Conservation (phyloP, 2,888 invertebrate species). For the Drosophila hamatofila region DNA sequence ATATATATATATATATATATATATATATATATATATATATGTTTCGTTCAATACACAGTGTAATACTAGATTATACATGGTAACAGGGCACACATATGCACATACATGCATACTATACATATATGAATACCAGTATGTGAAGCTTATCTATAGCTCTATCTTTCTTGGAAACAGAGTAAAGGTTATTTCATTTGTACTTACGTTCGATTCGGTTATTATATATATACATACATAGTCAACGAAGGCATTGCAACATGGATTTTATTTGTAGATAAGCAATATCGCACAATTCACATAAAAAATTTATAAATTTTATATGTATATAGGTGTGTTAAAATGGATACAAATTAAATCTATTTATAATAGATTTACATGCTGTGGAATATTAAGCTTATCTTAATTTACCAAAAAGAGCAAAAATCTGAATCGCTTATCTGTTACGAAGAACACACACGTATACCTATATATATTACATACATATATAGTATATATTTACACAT, state of each 20-base stretch:
- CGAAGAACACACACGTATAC: not conserved
- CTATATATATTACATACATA: not conserved
- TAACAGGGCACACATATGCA: too few species aligned
- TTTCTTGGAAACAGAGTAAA: not conserved
- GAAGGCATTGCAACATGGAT: not conserved
- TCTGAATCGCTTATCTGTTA: not conserved
- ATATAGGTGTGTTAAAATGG: not conserved
- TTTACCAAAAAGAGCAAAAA: not conserved
- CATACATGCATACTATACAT: not conserved
- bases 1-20: not conserved
- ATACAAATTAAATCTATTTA: not conserved
- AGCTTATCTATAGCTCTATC: not conserved
- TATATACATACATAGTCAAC: not conserved
- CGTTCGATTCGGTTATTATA: not conserved
- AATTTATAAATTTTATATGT: not conserved
- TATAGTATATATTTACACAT: not conserved
- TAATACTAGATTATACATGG: too few species aligned
- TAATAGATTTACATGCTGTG: not conserved
- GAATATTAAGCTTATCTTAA: not conserved
- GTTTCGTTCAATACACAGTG: too few species aligned
- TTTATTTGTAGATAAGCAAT: not conserved
- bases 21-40: too few species aligned
- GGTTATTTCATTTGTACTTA: not conserved
- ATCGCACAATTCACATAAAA: not conserved
- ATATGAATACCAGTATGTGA: too few species aligned